phyloP scores from a whole-genome alignment of 64 coral and sea anemone genomes.

The Dendrophyllia cribrosa region DNA sequence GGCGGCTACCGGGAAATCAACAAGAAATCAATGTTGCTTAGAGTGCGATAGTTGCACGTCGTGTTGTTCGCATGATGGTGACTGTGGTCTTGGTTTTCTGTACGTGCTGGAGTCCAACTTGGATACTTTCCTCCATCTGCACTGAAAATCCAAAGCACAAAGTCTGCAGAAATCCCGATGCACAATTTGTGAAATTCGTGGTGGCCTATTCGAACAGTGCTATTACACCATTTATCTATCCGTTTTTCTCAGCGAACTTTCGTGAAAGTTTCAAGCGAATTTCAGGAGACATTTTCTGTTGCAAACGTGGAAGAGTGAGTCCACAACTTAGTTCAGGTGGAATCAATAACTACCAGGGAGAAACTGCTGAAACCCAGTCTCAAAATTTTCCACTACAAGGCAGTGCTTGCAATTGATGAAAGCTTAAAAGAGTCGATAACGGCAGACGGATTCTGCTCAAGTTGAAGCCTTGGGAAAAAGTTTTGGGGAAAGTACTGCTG shows the following conservation, averaged over 20 bases:
- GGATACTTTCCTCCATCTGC: constrained; percentile 24
- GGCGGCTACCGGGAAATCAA: neutral
- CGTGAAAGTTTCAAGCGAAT: constrained; percentile 1
- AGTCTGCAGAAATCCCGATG: neutral
- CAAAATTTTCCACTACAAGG: too few species aligned
- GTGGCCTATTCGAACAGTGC: constrained; percentile 32
- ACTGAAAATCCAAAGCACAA: neutral
- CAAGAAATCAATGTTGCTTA: neutral
- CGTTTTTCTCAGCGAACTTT: constrained; percentile 36
- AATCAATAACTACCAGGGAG: too few species aligned
- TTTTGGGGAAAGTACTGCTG: too few species aligned
- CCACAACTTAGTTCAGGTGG: neutral
- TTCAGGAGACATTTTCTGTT: neutral
- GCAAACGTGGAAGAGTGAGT: neutral
- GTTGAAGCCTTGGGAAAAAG: too few species aligned
- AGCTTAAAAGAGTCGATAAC: too few species aligned
- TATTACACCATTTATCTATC: constrained; percentile 43
- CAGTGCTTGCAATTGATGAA: too few species aligned
- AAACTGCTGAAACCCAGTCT: too few species aligned
- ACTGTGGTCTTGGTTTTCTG: constrained; percentile 29
- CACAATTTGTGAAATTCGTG: neutral
- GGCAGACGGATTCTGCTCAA: too few species aligned
- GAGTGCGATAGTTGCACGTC: neutral
- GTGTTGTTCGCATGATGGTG: constrained; percentile 33
- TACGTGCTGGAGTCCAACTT: constrained; percentile 36